Conservation (phyloP, 2,797 vertebrate species). For the Glossophaga mutica region DNA sequence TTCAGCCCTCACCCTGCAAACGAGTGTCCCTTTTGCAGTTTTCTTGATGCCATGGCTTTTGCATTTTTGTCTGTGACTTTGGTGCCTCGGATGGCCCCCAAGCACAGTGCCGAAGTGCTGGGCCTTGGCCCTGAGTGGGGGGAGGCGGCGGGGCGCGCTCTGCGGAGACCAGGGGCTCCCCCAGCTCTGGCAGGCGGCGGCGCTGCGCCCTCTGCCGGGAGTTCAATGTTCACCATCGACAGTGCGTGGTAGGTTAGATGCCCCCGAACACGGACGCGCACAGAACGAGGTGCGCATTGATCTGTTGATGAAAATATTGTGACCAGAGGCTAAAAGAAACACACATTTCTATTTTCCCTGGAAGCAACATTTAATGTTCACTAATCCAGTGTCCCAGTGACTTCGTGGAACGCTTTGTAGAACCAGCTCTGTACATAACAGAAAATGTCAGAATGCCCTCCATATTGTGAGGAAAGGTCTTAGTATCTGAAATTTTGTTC, state of each 20-base stretch:
- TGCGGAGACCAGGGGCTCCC: background rate
- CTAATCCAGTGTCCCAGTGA: background rate
- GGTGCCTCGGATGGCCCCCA: background rate
- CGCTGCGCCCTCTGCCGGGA: background rate
- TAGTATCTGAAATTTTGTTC: slow-evolving; percentile 21
- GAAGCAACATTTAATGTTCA: background rate
- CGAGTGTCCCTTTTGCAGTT: background rate
- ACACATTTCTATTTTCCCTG: background rate
- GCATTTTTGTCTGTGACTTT: background rate
- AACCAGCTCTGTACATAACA: background rate
- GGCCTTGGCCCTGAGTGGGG: background rate
- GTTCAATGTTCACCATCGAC: background rate
- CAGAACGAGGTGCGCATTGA: background rate
- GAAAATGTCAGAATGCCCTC: background rate
- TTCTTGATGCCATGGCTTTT: background rate
- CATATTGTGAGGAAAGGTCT: background rate
- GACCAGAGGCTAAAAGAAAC: background rate
- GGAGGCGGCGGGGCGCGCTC: background rate
- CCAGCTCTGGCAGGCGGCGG: background rate
- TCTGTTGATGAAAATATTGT: background rate
- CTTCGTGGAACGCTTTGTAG: background rate
- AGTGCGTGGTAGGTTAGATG: background rate
- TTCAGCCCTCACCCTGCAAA: background rate
- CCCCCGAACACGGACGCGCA: background rate
- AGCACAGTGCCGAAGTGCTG: background rate